Evolutionary conservation across 2,113 vertebrate genomes (phyloP), one percentile per base, ranked within the genome.

Genomic region (Peromyscus polionotus): DNA sequence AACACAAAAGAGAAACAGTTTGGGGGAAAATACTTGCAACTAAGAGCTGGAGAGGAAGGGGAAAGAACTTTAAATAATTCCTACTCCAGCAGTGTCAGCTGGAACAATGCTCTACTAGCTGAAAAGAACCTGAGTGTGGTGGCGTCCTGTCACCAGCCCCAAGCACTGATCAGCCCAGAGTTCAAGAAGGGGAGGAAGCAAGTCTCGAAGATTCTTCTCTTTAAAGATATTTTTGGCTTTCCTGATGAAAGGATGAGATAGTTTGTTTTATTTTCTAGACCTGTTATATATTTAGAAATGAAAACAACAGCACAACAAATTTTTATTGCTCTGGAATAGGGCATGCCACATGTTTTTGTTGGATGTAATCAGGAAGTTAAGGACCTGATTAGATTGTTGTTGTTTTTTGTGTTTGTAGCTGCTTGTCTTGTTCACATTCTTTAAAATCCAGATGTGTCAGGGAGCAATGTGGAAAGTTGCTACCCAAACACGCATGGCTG

Each of bases 251-350:
- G n/a, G 61, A 86, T 73, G 24, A 54, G 39, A 57, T 90, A 42
- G n/a, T 70, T 42, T n/a, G 51, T 59, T 59, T 59, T 54, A 11
- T 68, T 68, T 76, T 54, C 17, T 54, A 45, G 31, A 67, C 5
- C 20, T 28, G 61, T 59, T 91, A 7, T 96, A 96, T 96, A 97
- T 97, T 96, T 97, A 95, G 96, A 96, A 96, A 73, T 86, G 54
- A 91, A 31, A 93, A 91, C 70, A 95, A 88, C 76, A 94, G 6
- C 75, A 88, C 67, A 67, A 70, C 75, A 95, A 90, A 14, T 84
- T 88, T 97, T 96, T 85, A 92, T 90, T 93, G 54, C 42, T 63
- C 59, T 72, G 45, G 67, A 68, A 28, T 85, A 92, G 86, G 59
- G 12, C 73, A 92, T 13, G 33, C 26, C 31, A 28, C 68, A 90